Base-by-base conservation (phyloP, 2,113 vertebrate species). In the Steatornis caripensis region DNA sequence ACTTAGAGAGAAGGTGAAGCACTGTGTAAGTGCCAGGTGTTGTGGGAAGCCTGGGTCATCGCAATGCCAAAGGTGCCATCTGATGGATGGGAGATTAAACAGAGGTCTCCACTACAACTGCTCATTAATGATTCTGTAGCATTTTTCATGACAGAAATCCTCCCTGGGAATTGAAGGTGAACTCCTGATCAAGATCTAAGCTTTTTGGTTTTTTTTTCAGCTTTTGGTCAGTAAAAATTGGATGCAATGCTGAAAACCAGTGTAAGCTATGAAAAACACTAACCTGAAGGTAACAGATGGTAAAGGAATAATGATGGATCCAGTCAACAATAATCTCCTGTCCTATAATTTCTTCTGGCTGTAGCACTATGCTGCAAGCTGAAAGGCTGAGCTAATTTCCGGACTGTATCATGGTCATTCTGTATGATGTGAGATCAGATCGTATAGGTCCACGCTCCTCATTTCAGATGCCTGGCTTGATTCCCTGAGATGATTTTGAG, bases 311-410 rank as follows among this genome's bases (percentile, higher is more conserved):
- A 93, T 72, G 89, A 96, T 87, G 91, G 87, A 94, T 87, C 53
- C 69, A 89, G 94, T 96, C 91, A 94, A 91, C 84, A 95, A 84
- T 94, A 96, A 96, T 95, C 95, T 97, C 95, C 96, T 96, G 94
- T 92, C 65, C 84, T 94, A 23, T 81, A 87, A 81, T 88, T 95
- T 94, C 61, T 94, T 43, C 84, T 96, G 93, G 93, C 89, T 77
- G 65, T 64, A 81, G 60, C 57, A 68, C 36, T 48, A 0, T n/a
- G 0, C 27, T 64, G 64, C 46, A 29, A 75, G 72, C 90, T 87
- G 80, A n/a, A 93, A 84, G 64, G 71, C 85, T 96, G 95, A 96
- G 87, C 92, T 96, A 80, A 93, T 93, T 96, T 96, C 95, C 15
- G 12, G 71, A 5, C 92, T 84, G 68, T 64, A 55, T 68, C 8